Percentiles rank a stretch among this genome's conserved stretches.
Conservation (phyloP, 2,113 vertebrate genomes). For the Chaetodon auriga region DNA sequence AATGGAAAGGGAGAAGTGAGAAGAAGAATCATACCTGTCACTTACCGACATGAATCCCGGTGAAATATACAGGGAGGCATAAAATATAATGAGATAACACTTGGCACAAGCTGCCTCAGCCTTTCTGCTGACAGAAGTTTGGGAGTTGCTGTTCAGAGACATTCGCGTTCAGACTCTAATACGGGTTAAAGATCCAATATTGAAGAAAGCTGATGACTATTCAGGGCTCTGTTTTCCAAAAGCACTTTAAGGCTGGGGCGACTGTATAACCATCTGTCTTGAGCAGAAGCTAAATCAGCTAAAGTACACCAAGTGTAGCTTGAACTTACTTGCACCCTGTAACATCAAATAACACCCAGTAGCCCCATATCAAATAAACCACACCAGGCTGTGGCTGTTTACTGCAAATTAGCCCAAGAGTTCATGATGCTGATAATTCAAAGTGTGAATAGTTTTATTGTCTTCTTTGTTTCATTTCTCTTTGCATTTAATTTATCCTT, state of each 20-base stretch:
- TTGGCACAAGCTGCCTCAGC: background rate
- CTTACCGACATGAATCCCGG: constrained; percentile 6
- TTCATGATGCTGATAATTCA: background rate
- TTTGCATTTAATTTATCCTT: background rate
- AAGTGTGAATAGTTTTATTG: background rate
- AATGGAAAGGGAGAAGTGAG: constrained; percentile 10
- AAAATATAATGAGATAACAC: background rate
- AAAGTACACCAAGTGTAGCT: background rate
- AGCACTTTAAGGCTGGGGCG: background rate
- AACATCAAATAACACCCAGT: background rate
- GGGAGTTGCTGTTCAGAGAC: constrained; percentile 12
- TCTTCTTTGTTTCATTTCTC: background rate
- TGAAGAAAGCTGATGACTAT: background rate
- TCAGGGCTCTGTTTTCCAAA: background rate
- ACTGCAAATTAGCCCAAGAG: background rate
- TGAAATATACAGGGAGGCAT: constrained; percentile 17
- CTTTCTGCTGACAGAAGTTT: constrained; percentile 13
- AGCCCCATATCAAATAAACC: background rate
- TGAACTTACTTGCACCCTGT: background rate
- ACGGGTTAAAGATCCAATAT: constrained; percentile 19
- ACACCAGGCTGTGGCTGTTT: background rate
- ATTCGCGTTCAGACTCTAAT: constrained; percentile 27
- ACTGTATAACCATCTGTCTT: constrained; percentile 26
- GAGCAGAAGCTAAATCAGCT: constrained; percentile 3
- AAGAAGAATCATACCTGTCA: constrained; percentile 10